Base-by-base conservation (phyloP, 1,140 invertebrate species). In the Pectinophora gossypiella region DNA sequence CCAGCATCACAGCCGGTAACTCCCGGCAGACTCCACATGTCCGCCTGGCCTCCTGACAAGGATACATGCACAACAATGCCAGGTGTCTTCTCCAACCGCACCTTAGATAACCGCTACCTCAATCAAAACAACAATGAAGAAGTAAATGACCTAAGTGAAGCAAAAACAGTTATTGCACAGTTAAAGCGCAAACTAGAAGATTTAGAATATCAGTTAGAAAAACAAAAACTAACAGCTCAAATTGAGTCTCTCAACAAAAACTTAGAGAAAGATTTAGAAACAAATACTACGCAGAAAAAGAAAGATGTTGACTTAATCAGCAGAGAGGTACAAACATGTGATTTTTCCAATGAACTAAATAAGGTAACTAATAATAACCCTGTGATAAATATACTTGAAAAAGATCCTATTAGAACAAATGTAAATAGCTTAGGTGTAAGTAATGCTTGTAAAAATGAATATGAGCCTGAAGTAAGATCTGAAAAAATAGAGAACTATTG, bases 1-100 rank as follows among this genome's bases (percentile, higher is more conserved):
- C 90, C 92, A 21, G 79, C 89, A n/a, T 88, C 91, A 15, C 89
- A 91, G 59, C 90, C 92, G 16, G 87, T 91, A 18, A 93, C 93
- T n/a, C 94, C 94, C 2, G 93, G 94, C 50, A 82, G 70, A 51
- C 62, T 89, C 10, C 85, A 86, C 52, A 78, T 65, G 44, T 64
- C 73, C 13, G 60, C 74, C 22, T 89, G 87, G 87, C 86, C 85
- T n/a, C 83, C 84, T 18, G 74, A 85, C 27, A 72, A 71, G 56
- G 67, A 75, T 15, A 35, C 53, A 51, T 15, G 46, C 54, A 13
- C 48, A 51, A 12, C 56, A 58, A 38, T 61, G 50, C 46, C 58
- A 22, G 38, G 58, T 35, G 54, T 53, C 40, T 19, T 50, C 42
- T 22, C 47, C 43, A 51, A 32, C 27, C 2, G 27, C 2, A 32